A percentile compares a stretch with the other conserved stretches of the same genome.
Conservation (phyloP, 2,797 vertebrate genomes). For the Siniperca scherzeri region DNA sequence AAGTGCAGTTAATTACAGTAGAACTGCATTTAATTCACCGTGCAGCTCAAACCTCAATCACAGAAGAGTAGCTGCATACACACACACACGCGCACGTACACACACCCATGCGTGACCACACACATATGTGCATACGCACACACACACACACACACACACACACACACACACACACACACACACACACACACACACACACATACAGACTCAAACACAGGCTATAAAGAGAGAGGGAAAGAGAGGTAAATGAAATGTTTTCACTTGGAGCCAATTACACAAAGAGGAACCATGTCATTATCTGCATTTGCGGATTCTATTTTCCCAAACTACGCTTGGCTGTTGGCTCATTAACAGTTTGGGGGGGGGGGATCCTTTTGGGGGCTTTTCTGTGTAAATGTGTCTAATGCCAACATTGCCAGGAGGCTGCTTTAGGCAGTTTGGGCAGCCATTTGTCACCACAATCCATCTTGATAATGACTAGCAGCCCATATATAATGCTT, state of each 20-base stretch:
- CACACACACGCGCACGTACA: constrained; percentile 29
- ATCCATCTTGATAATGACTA: constrained; percentile 84
- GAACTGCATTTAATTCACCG: constrained; percentile 83
- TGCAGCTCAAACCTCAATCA: constrained; percentile 81
- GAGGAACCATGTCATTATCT: constrained; percentile 85
- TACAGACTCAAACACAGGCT: constrained; percentile 51
- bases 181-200: constrained; percentile 39
- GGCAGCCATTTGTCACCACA: constrained; percentile 81
- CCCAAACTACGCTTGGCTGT: constrained; percentile 76
- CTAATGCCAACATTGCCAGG: constrained; percentile 77
- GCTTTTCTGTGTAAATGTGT: constrained; percentile 76
- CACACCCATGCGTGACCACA: constrained; percentile 37
- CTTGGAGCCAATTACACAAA: constrained; percentile 82
- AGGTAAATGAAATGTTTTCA: constrained; percentile 82
- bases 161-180: constrained; percentile 34
- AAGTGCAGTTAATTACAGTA: constrained; percentile 86
- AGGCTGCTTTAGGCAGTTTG: constrained; percentile 77
- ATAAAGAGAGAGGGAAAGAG: constrained; percentile 62
- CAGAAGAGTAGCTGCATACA: constrained; percentile 52
- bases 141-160: constrained; percentile 15
- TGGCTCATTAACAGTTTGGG: constrained; percentile 80
- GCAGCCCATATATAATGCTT: constrained; percentile 78
- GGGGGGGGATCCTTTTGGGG: constrained; percentile 51
- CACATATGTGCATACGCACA: constrained; percentile 10
- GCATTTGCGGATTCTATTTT: constrained; percentile 80